Percentiles rank a stretch among this genome's conserved stretches.
These are phyloP conservation scores for Xanthostigma xanthostigma DNA, from an alignment of 2,888 invertebrate genomes.

Conservation along the genomic window DNA sequence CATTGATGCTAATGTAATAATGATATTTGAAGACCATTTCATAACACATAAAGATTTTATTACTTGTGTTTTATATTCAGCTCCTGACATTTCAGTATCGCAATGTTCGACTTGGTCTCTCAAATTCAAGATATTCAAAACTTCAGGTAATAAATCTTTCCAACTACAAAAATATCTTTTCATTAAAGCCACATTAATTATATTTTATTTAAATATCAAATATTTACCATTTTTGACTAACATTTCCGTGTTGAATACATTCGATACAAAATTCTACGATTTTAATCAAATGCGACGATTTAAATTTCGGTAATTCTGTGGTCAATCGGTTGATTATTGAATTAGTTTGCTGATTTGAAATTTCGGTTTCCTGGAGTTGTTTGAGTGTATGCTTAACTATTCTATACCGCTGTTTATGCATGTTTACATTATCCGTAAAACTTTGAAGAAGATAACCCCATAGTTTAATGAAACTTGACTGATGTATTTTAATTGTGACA, in stretches of 20 bases:
- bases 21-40: constrained; percentile 39
- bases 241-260: constrained; percentile 34
- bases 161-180: constrained; percentile 32
- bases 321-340: constrained; percentile 34
- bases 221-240: constrained; percentile 31
- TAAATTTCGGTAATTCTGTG: constrained; percentile 33
- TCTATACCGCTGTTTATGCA: constrained; percentile 20
- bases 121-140: constrained; percentile 37
- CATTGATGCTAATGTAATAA: constrained; percentile 49
- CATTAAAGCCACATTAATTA: background rate
- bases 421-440: constrained; percentile 17
- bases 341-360: constrained; percentile 25
- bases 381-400: constrained; percentile 19
- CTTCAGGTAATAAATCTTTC: constrained; percentile 50
- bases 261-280: constrained; percentile 39
- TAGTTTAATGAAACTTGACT: constrained; percentile 17
- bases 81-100: constrained; percentile 39
- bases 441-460: constrained; percentile 23
- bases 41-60: constrained; percentile 43
- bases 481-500: constrained; percentile 15
- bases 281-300: constrained; percentile 34
- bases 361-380: constrained; percentile 19
- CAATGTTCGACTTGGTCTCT: constrained; percentile 37
- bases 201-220: constrained; percentile 1
- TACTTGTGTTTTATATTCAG: constrained; percentile 43